Conservation (phyloP, 1,140 invertebrate genomes). For the Whitmania pigra region DNA sequence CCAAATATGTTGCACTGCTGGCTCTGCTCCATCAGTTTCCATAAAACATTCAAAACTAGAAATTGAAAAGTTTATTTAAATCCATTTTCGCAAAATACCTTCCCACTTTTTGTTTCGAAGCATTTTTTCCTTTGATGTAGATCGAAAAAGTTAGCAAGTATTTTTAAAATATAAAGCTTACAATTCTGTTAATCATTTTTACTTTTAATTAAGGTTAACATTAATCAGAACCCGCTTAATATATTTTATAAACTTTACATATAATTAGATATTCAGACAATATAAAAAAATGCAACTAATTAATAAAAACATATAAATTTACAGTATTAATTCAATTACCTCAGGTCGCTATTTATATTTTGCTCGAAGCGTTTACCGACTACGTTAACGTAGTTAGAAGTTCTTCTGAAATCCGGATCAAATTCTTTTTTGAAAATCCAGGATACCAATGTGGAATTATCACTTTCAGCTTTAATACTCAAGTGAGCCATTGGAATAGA, state of each 20-base stretch:
- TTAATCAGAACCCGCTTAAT: too few relatives aligned
- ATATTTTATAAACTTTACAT: too few relatives aligned
- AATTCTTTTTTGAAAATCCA: conserved; percentile 31
- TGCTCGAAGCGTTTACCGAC: conserved; percentile 36
- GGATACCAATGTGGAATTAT: conserved; percentile 25
- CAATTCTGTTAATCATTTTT: too few relatives aligned
- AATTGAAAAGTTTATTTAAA: conserved; percentile 19
- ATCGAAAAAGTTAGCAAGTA: too few relatives aligned
- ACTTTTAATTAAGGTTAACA: too few relatives aligned
- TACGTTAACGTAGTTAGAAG: conserved; percentile 37
- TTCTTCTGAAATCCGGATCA: conserved; percentile 32
- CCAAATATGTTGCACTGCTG: conserved; percentile 40
- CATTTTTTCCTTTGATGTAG: too few relatives aligned
- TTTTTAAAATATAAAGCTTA: too few relatives aligned
- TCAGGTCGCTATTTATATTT: conserved; percentile 38
- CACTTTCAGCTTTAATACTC: neutral
- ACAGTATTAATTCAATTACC: conserved; percentile 28
- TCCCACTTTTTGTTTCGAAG: too few relatives aligned
- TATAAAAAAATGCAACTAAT: too few relatives aligned
- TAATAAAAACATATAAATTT: too few relatives aligned
- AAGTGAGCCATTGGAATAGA: conserved; percentile 19
- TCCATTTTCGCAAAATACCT: too few relatives aligned
- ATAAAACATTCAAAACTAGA: conserved; percentile 40
- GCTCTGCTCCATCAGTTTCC: conserved; percentile 31
- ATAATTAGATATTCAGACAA: too few relatives aligned